Percentiles rank a stretch among this genome's conserved stretches.
Evolutionary conservation across 2,888 invertebrate genomes (phyloP).

Genomic region (Ptilodon capucinus): DNA sequence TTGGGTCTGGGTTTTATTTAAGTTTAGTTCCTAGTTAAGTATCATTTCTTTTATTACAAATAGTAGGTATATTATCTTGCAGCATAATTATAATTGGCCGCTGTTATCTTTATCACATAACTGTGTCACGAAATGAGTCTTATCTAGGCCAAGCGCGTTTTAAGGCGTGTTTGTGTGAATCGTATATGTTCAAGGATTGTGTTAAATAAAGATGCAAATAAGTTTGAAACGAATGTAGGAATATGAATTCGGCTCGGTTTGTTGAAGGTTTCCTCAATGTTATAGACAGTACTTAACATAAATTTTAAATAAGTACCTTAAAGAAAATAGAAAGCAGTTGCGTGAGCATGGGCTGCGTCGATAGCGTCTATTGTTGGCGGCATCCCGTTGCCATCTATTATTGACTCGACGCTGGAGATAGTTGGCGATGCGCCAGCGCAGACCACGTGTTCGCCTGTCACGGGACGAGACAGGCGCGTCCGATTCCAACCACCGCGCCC

Average conservation of each 20-base stretch:
- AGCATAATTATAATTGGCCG: slow-evolving; percentile 11
- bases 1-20: background rate
- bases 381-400: slow-evolving; percentile 80
- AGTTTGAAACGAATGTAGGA: background rate
- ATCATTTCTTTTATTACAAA: background rate
- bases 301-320: background rate
- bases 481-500: slow-evolving; percentile 43
- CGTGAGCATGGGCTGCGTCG: slow-evolving; percentile 38
- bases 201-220: slow-evolving; percentile 10
- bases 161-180: slow-evolving; percentile 7
- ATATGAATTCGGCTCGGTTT: background rate
- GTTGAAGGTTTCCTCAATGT: background rate
- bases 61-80: slow-evolving; percentile 1
- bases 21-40: background rate
- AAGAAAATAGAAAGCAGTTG: slow-evolving; percentile 25
- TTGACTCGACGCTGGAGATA: slow-evolving; percentile 82
- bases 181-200: slow-evolving; percentile 1
- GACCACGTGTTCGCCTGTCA: slow-evolving; percentile 77
- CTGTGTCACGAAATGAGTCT: slow-evolving; percentile 32
- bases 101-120: slow-evolving; percentile 26
- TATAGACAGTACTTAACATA: no score
- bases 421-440: slow-evolving; percentile 75
- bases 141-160: slow-evolving; percentile 38
- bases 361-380: slow-evolving; percentile 81
- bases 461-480: slow-evolving; percentile 65